Percentiles rank a stretch among this genome's conserved stretches.
phyloP scores from a whole-genome alignment of 2,113 vertebrate species.

The Brachypodius melanocephalos region DNA sequence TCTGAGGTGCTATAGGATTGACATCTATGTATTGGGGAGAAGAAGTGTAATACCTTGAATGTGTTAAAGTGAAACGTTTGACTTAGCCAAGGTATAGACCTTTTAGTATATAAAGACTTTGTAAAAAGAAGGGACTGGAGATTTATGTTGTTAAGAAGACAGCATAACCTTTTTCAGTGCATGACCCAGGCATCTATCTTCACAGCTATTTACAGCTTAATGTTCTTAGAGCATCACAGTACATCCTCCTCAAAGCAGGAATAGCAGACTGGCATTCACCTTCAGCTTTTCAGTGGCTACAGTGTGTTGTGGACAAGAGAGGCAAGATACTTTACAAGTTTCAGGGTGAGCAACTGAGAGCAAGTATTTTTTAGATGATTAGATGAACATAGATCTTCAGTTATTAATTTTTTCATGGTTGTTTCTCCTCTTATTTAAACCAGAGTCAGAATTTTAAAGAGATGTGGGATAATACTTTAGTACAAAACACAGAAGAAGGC shows the following conservation, averaged over 20 bases:
- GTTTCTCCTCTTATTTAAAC: not conserved
- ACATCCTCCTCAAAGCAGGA: not conserved
- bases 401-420: not conserved
- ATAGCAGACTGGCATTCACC: not conserved
- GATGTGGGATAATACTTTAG: not conserved
- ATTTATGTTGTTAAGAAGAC: not conserved
- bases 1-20: not conserved
- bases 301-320: not conserved
- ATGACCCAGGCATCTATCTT: not conserved
- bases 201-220: not conserved
- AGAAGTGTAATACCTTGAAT: not conserved
- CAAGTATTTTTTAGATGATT: not conserved
- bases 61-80: not conserved
- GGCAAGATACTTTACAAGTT: not conserved
- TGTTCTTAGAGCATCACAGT: not conserved
- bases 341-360: not conserved
- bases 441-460: not conserved
- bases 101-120: not conserved
- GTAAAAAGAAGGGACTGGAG: not conserved
- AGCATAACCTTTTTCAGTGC: not conserved
- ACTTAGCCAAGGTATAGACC: not conserved
- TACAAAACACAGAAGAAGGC: not conserved
- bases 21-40: not conserved
- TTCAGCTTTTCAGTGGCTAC: not conserved
- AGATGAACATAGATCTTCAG: not conserved